These are phyloP conservation scores for Diplazon laetatorius DNA, from an alignment of 2,888 invertebrate species.

Conservation along the genomic window DNA sequence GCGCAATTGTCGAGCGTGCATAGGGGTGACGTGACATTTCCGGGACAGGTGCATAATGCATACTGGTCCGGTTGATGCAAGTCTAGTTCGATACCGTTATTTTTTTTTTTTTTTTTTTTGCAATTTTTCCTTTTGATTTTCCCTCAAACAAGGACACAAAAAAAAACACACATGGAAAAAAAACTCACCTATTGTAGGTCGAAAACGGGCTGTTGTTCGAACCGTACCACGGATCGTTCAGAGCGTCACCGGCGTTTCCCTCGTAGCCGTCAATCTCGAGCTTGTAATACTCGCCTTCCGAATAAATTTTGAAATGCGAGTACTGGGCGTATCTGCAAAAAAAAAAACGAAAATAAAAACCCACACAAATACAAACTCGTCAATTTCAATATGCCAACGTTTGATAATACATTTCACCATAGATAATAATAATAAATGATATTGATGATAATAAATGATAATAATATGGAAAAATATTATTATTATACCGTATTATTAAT, in stretches of 20 bases:
- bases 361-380: no score
- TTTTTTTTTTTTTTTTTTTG: no score
- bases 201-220: conserved; percentile 97
- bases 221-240: conserved; percentile 97
- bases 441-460: no score
- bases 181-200: conserved; percentile 91
- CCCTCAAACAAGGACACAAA: no score
- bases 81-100: conserved; percentile 20
- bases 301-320: conserved; percentile 95
- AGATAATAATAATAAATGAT: no score
- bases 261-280: conserved; percentile 96
- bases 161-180: no score
- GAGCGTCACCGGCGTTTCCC: conserved; percentile 94
- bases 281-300: conserved; percentile 95
- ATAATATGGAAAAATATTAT: no score
- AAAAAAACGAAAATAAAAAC: neutral
- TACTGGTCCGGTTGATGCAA: neutral
- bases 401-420: no score
- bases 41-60: conserved; percentile 22
- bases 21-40: conserved; percentile 29
- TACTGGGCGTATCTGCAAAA: conserved; percentile 92
- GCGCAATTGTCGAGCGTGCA: conserved; percentile 37
- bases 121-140: neutral
- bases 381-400: no score
- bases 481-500: no score